Percentiles rank a stretch among this genome's conserved stretches.
Evolutionary conservation across 2,888 invertebrate species (phyloP).

Genomic region (Caenorhabditis sulstoni): DNA sequence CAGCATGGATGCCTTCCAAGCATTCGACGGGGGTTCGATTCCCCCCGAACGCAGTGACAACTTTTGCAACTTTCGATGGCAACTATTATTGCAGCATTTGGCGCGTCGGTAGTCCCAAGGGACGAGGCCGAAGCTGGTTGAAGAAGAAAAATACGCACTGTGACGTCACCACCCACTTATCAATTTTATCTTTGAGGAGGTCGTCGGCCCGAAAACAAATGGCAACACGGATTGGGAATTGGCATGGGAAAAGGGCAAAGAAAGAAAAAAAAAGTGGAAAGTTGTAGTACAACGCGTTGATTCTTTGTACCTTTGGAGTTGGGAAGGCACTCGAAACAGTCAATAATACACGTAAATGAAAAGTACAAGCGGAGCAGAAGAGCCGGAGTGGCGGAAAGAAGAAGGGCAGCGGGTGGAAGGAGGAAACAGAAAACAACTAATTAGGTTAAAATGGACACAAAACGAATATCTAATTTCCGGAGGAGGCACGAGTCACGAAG

Average conservation of each 20-base stretch:
- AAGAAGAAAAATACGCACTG: conserved; percentile 37
- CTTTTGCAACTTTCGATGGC: conserved; percentile 12
- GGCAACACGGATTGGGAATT: conserved; percentile 11
- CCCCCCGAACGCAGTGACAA: conserved; percentile 63
- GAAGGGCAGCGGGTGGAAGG: conserved; percentile 12
- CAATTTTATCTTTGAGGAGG: conserved; percentile 43
- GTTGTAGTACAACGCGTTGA: background rate
- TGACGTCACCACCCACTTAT: conserved; percentile 50
- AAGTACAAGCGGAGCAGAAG: conserved; percentile 6
- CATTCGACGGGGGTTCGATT: conserved; percentile 72
- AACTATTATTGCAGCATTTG: conserved; percentile 45
- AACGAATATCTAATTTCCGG: conserved; percentile 52
- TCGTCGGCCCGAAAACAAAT: conserved; percentile 8
- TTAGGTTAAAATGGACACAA: conserved; percentile 57
- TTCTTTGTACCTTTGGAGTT: conserved; percentile 23
- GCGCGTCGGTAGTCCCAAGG: conserved; percentile 35
- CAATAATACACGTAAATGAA: conserved; percentile 18
- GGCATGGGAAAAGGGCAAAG: background rate
- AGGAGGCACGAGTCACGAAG: background rate
- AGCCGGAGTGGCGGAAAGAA: background rate
- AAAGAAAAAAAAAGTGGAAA: background rate
- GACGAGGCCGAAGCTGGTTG: conserved; percentile 30
- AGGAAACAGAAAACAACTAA: conserved; percentile 47
- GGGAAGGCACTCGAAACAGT: conserved; percentile 10
- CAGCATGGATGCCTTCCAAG: conserved; percentile 68